Base-by-base conservation (phyloP, 1,140 invertebrate species). In the Cheumatopsyche charites region DNA sequence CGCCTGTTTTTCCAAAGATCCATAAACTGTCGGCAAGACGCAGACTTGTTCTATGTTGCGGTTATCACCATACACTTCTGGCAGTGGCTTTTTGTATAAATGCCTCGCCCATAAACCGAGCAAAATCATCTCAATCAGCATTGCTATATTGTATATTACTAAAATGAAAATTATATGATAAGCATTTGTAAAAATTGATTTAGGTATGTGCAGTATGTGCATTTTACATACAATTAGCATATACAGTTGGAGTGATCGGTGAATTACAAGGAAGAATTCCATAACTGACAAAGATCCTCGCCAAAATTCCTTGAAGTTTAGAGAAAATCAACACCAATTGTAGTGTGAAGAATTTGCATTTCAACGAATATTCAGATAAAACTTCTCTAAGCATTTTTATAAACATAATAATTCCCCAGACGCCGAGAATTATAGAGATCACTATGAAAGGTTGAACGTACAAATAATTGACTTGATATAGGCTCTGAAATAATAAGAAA, bases 341-440 rank as follows among this genome's bases (percentile, higher is more conserved):
- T 2, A 88, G 74, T 0, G 83, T 83, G 7, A 87, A 49, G 75
- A 88, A 87, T 74, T 86, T 85, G 1, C 78, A 76, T 9, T 73
- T 84, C 73, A 74, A 82, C 81, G 45, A 85, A 75, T 62, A 82
- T 76, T 72, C 77, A 11, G 84, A 83, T 0, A 86, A 77, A 0
- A 81, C 76, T 12, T 82, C 82, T 62, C 78, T 79, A 0, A 86
- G 77, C 41, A 86, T 80, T 2, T 83, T 80, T 0, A 88, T 84
- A 3, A 83, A 84, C 86, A 89, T 89, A 12, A 83, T 82, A 70
- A 88, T 84, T 0, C 86, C 87, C 88, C 88, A 90, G 15, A 90
- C 81, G 1, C 88, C 88, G n/a, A 85, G 80, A 4, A 89, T 74
- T 23, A 90, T 88, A 0, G 88, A 89, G 0, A 82, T 78, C 0